A percentile compares a stretch with the other conserved stretches of the same genome.
These are phyloP conservation scores for Hydrotaea diabolus DNA, from an alignment of 2,888 invertebrate species.

Conservation along the genomic window DNA sequence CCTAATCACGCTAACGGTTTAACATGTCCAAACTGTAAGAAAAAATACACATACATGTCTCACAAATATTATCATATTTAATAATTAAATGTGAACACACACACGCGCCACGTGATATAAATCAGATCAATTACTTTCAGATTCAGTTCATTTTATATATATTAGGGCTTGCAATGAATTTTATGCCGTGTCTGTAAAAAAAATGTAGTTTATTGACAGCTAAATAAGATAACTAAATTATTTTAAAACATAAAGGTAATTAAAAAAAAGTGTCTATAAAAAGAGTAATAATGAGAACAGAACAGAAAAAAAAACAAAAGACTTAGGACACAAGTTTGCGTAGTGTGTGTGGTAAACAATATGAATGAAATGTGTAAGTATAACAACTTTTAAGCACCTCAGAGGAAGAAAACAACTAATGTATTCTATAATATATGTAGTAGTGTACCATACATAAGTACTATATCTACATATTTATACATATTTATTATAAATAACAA, in stretches of 20 bases:
- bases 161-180: not conserved
- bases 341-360: not conserved
- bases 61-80: slow-evolving; percentile 4
- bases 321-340: slow-evolving; percentile 1
- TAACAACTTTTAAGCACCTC: no score
- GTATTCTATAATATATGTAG: no score
- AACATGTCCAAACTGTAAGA: not conserved
- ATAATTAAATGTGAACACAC: not conserved
- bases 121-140: not conserved
- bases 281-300: not conserved
- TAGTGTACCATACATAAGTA: no score
- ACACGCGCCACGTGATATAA: not conserved
- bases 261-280: slow-evolving; percentile 12
- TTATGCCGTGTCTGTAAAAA: not conserved
- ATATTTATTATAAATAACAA: no score
- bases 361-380: not conserved
- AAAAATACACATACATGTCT: not conserved
- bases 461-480: no score
- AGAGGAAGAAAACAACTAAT: no score
- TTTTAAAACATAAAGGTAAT: not conserved
- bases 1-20: slow-evolving; percentile 1
- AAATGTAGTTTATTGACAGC: slow-evolving; percentile 22
- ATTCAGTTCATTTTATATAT: not conserved
- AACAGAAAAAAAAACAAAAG: not conserved
- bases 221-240: slow-evolving; percentile 23